phyloP scores from a whole-genome alignment of 2,888 invertebrate genomes.

The Villa cingulata region DNA sequence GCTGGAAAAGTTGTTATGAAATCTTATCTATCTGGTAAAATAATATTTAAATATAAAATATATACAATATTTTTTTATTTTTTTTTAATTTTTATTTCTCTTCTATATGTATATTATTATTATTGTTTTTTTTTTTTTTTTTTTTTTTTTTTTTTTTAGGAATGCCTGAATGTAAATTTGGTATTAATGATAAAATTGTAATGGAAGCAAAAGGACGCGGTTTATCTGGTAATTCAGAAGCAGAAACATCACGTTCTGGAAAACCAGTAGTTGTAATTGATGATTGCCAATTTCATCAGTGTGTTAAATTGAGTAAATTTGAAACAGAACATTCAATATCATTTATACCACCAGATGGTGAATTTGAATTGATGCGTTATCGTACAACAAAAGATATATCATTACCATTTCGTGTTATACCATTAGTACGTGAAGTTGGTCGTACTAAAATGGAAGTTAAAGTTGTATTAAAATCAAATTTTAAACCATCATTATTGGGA shows the following conservation, averaged over 20 bases:
- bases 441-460: conserved; percentile 99
- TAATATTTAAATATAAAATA: too few species aligned
- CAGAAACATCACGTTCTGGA: conserved; percentile 75
- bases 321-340: conserved; percentile 99
- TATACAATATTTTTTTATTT: background rate
- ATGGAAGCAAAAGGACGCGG: conserved; percentile 89
- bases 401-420: conserved; percentile 97
- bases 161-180: conserved; percentile 99
- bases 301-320: conserved; percentile 98
- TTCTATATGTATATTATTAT: too few species aligned
- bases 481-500: conserved; percentile 92
- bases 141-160: too few species aligned
- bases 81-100: too few species aligned
- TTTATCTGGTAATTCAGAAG: conserved; percentile 51
- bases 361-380: conserved; percentile 99
- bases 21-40: conserved; percentile 71
- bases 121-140: too few species aligned
- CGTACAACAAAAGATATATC: conserved; percentile 99
- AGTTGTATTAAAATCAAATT: conserved; percentile 97
- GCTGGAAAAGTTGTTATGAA: conserved; percentile 99
- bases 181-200: conserved; percentile 98
- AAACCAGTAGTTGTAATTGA: conserved; percentile 99
- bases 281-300: conserved; percentile 99
- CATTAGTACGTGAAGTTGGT: conserved; percentile 93
- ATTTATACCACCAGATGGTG: conserved; percentile 99